Evolutionary conservation across 2,797 vertebrate species (phyloP).

Genomic region (Epinephelus awoara): DNA sequence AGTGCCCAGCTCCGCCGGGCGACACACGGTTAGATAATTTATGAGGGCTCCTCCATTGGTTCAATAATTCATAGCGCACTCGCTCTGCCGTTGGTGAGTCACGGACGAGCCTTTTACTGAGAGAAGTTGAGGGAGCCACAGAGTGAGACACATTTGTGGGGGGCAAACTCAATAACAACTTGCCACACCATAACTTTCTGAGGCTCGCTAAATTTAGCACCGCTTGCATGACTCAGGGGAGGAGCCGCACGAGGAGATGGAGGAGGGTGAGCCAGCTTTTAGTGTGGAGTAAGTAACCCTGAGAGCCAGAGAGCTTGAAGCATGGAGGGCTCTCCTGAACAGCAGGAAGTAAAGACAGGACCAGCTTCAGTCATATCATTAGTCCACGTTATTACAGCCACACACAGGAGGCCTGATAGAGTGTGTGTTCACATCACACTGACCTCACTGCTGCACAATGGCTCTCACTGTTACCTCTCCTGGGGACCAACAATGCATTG

Average conservation of each 20-base stretch:
- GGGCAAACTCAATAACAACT: constrained; percentile 56
- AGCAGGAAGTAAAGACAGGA: constrained; percentile 18
- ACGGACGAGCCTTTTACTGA: constrained; percentile 69
- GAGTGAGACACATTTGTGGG: constrained; percentile 39
- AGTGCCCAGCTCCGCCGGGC: constrained; percentile 58
- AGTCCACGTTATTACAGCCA: constrained; percentile 23
- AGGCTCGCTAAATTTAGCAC: constrained; percentile 72
- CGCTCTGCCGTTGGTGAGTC: constrained; percentile 68
- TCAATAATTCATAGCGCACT: constrained; percentile 89
- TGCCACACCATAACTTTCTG: constrained; percentile 63
- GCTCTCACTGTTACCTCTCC: constrained; percentile 46
- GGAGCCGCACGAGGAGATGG: constrained; percentile 14
- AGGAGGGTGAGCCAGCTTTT: constrained; percentile 55
- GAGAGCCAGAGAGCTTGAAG: constrained; percentile 33
- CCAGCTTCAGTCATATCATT: constrained; percentile 12
- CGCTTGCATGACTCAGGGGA: constrained; percentile 59
- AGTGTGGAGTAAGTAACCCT: constrained; percentile 47
- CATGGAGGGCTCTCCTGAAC: constrained; percentile 28
- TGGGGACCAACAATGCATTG: constrained; percentile 57
- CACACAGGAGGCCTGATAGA: constrained; percentile 22
- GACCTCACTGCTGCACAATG: constrained; percentile 56
- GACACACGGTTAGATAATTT: constrained; percentile 87
- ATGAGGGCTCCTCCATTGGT: constrained; percentile 84
- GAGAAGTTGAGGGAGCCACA: constrained; percentile 7
- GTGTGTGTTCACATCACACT: constrained; percentile 7